These are phyloP conservation scores for Paratilapia polleni DNA, from an alignment of 2,113 vertebrate genomes.

Conservation along the genomic window DNA sequence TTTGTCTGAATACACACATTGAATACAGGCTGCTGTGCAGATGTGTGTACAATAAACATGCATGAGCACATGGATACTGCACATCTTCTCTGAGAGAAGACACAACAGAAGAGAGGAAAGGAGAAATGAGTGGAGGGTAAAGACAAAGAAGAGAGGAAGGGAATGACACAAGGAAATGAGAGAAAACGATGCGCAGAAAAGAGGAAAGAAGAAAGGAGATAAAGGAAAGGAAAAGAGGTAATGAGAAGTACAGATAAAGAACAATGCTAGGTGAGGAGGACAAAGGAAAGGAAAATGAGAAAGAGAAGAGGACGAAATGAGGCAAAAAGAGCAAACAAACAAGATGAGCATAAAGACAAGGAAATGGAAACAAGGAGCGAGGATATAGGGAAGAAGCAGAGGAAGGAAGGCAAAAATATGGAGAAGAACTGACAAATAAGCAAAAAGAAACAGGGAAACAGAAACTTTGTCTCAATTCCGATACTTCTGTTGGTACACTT, in stretches of 20 bases:
- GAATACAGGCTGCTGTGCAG: not conserved
- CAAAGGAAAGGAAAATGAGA: not conserved
- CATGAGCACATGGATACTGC: not conserved
- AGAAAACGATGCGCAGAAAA: not conserved
- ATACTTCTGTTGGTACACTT: not conserved
- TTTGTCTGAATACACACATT: constrained; percentile 18
- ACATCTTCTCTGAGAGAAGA: not conserved
- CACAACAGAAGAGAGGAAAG: not conserved
- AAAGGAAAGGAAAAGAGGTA: too few relatives aligned
- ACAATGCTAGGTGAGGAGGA: not conserved
- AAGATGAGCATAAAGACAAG: not conserved
- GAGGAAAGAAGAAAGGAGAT: not conserved
- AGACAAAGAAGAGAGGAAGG: not conserved
- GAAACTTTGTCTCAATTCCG: not conserved
- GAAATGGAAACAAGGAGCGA: not conserved
- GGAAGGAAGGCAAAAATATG: not conserved
- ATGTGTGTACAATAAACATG: constrained; percentile 1
- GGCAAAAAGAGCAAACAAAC: not conserved
- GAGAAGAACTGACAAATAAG: not conserved
- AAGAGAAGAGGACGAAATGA: not conserved
- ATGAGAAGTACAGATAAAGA: not conserved
- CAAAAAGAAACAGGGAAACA: not conserved
- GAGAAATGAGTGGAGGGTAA: not conserved
- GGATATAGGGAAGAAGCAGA: not conserved
- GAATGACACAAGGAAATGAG: not conserved